Percentiles rank a stretch among this genome's conserved stretches.
Conservation (phyloP, 2,888 invertebrate genomes). For the Flexamia atlantica region DNA sequence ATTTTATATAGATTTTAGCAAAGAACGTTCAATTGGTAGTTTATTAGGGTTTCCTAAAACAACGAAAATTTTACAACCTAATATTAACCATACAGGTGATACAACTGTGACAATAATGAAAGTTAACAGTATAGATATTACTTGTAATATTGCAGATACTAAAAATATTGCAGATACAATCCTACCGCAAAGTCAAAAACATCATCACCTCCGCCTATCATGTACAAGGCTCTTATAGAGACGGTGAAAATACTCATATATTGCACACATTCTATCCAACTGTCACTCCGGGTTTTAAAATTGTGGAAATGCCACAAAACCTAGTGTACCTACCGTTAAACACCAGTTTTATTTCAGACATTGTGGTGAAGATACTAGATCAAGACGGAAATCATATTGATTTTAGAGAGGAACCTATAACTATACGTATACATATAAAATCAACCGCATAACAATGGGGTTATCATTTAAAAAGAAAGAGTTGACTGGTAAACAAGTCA, state of each 20-base stretch:
- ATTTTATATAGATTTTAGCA: too few relatives aligned
- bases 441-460: background rate
- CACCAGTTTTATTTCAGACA: conserved; percentile 26
- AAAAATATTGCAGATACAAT: too few relatives aligned
- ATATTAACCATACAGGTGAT: too few relatives aligned
- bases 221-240: conserved; percentile 27
- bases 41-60: too few relatives aligned
- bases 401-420: conserved; percentile 37
- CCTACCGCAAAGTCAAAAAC: conserved; percentile 8
- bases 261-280: conserved; percentile 25
- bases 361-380: conserved; percentile 38
- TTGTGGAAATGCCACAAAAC: conserved; percentile 40
- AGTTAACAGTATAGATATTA: too few relatives aligned
- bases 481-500: background rate
- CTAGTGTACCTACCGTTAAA: conserved; percentile 43
- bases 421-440: conserved; percentile 21
- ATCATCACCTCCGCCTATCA: conserved; percentile 31
- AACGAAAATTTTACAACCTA: too few relatives aligned
- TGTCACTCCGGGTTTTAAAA: conserved; percentile 42
- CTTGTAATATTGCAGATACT: too few relatives aligned
- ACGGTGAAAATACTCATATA: conserved; percentile 31
- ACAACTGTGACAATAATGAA: too few relatives aligned
- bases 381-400: conserved; percentile 28
- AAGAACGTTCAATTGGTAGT: too few relatives aligned
- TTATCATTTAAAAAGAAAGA: background rate